Evolutionary conservation across 1,140 invertebrate species (phyloP).

Genomic region (Bombus pyrosoma): DNA sequence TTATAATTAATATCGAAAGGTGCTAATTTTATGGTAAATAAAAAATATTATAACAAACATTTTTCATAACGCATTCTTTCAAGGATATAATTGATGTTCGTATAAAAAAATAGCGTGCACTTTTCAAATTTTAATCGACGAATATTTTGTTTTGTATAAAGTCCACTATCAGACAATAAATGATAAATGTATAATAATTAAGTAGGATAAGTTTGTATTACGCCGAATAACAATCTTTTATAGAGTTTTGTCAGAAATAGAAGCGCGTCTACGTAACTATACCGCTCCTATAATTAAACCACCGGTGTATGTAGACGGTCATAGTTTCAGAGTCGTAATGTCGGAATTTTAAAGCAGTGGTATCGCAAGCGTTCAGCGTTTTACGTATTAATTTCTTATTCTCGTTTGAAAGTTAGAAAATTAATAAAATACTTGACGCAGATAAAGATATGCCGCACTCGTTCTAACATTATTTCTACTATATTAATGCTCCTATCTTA

Average conservation of each 20-base stretch:
- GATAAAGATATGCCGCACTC: background rate
- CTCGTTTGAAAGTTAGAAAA: background rate
- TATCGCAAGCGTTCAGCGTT: background rate
- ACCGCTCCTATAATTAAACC: conserved; percentile 43
- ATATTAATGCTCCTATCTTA: too few species aligned
- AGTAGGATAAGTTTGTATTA: too few species aligned
- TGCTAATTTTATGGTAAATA: conserved; percentile 35
- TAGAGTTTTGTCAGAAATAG: conserved; percentile 33
- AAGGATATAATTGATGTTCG: background rate
- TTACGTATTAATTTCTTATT: background rate
- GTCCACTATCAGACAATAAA: conserved; percentile 9
- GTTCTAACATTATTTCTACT: background rate
- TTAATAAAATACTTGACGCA: conserved; percentile 3
- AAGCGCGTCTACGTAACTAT: background rate
- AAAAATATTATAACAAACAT: background rate
- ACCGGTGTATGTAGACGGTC: background rate
- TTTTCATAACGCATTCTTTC: background rate
- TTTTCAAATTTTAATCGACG: background rate
- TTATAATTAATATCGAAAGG: conserved; percentile 10
- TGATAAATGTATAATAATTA: background rate
- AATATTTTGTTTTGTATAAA: background rate
- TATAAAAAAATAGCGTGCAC: background rate
- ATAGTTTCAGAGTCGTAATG: background rate
- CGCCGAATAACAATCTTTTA: background rate
- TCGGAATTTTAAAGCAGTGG: background rate